Base-by-base conservation (phyloP, 2,888 invertebrate genomes). In the Acleris laterana region DNA sequence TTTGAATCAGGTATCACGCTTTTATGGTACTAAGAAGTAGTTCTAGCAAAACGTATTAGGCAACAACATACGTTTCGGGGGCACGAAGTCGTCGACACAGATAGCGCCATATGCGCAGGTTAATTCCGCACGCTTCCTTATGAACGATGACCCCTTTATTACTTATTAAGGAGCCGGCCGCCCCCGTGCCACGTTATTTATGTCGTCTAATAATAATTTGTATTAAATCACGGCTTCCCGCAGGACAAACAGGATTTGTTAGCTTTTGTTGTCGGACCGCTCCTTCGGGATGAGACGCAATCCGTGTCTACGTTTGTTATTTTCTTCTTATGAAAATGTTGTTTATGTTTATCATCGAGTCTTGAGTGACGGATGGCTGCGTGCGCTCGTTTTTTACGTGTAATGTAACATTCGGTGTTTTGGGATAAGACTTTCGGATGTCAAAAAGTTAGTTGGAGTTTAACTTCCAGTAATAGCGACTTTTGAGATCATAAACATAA, bases 201-300 rank as follows among this genome's bases (percentile, higher is more conserved):
- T 92, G 91, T 90, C 81, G 82, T 89, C 90, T 91, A 93, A 93
- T 92, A 93, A 93, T 93, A 92, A 93, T 93, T 93, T 93, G 93
- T 93, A 93, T 92, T 93, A 92, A 93, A 93, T 93, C 93, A 90
- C 90, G 84, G 79, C 85, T 86, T 84, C 86, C 86, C 85, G 82
- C 85, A 81, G 88, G 88, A 89, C 89, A 89, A 89, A 88, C 88
- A 84, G 91, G 89, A 90, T 91, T 90, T 90, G 90, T 87, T 85
- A 82, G 86, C 91, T 89, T 89, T 93, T 90, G 91, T 91, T 90
- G 89, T 87, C 83, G 78, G 77, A 80, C 78, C 78, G 77, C 72
- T 80, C 79, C 77, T 77, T 79, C 76, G 78, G 75, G 85, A 87
- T 80, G 82, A 80, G 79, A 79, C 83, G 80, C 83, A 80, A 83